Evolutionary conservation across 2,113 vertebrate species (phyloP).

Genomic region (Butorides virescens): DNA sequence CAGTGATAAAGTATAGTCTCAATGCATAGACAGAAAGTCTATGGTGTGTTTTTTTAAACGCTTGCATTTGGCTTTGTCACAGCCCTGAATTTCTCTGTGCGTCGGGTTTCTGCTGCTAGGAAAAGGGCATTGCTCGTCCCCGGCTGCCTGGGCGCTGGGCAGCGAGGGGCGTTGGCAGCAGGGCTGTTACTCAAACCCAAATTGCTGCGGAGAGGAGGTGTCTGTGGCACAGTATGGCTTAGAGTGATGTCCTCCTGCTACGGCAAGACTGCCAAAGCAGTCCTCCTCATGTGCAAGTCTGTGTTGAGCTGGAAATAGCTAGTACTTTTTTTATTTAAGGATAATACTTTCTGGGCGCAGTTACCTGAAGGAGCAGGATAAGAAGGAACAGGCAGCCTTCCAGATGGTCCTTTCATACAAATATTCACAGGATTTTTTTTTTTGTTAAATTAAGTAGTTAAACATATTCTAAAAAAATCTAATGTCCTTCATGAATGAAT

Average conservation of each 20-base stretch:
- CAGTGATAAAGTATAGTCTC: background rate
- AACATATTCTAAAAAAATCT: background rate
- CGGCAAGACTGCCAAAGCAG: background rate
- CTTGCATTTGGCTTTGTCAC: background rate
- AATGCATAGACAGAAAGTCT: background rate
- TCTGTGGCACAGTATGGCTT: accelerated
- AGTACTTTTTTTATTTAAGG: background rate
- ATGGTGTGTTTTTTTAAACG: background rate
- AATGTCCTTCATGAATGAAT: background rate
- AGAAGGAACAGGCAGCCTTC: background rate
- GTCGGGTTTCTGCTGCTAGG: background rate
- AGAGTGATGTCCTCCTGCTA: background rate
- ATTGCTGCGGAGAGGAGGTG: no score
- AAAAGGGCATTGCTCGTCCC: background rate
- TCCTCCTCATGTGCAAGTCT: background rate
- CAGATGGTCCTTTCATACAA: background rate
- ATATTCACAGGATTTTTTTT: background rate
- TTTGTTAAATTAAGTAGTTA: background rate
- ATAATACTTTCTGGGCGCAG: background rate
- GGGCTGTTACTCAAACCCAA: background rate
- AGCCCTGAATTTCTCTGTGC: background rate
- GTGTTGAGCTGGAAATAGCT: background rate
- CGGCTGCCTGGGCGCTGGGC: background rate
- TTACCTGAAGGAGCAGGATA: background rate
- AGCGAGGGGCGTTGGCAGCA: accelerated